A percentile compares a stretch with the other conserved stretches of the same genome.
Conservation (phyloP, 2,113 vertebrate genomes). For the Hippocampus mohnikei region DNA sequence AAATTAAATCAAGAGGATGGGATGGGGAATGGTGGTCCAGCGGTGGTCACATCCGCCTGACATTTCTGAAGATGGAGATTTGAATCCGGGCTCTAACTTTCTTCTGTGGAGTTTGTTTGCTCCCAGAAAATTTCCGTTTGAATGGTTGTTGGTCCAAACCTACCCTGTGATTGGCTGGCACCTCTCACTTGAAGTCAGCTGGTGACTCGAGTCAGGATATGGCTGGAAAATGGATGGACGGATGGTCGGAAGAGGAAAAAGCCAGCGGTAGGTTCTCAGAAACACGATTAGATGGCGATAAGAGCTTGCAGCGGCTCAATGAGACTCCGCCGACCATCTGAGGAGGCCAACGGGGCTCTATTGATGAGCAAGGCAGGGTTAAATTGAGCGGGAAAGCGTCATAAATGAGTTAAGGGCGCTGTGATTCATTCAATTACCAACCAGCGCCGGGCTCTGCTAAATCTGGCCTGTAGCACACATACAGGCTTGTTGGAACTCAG, state of each 20-base stretch:
- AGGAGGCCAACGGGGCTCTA: conserved; percentile 58
- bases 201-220: no score
- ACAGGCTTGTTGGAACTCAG: conserved; percentile 1
- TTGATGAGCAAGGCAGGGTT: conserved; percentile 65
- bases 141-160: no score
- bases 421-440: conserved; percentile 69
- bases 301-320: conserved; percentile 38
- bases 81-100: no score
- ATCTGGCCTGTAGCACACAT: conserved; percentile 34
- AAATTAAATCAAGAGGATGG: background rate
- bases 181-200: no score
- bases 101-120: no score
- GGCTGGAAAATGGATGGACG: background rate
- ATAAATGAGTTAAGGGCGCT: conserved; percentile 68
- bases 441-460: conserved; percentile 57
- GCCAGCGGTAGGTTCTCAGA: conserved; percentile 10
- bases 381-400: conserved; percentile 69
- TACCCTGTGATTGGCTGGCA: no score
- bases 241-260: background rate
- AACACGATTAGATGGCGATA: conserved; percentile 20
- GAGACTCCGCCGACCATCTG: conserved; percentile 35
- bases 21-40: background rate
- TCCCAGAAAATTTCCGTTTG: no score
- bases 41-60: no score
- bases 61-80: no score